These are phyloP conservation scores for Magallana nippona DNA, from an alignment of 2,888 invertebrate species.

Conservation along the genomic window DNA sequence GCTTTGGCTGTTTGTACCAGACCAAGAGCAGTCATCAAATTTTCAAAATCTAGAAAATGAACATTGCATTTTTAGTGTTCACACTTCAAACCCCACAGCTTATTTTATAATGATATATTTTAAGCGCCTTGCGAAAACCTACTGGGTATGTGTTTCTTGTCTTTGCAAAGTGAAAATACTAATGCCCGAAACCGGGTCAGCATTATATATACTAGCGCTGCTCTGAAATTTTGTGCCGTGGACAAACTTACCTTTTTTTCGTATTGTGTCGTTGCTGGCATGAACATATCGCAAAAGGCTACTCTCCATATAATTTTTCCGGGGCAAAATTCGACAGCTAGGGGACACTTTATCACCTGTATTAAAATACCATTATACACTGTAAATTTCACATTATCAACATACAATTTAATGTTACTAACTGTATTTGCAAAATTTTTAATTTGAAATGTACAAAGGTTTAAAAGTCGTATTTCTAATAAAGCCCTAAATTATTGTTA, in stretches of 20 bases:
- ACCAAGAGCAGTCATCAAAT: constrained; percentile 3
- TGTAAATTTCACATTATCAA: background rate
- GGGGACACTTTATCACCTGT: background rate
- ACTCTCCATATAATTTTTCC: background rate
- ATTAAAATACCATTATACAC: background rate
- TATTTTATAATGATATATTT: too few relatives aligned
- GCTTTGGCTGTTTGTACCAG: background rate
- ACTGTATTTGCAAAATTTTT: too few relatives aligned
- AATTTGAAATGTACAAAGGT: too few relatives aligned
- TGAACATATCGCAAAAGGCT: background rate
- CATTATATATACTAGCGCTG: too few relatives aligned
- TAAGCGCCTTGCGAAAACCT: too few relatives aligned
- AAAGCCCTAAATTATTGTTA: too few relatives aligned
- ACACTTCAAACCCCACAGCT: too few relatives aligned
- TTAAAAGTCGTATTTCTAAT: too few relatives aligned
- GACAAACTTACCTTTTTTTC: background rate
- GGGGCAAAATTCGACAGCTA: background rate
- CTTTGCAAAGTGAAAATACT: too few relatives aligned
- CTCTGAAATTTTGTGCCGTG: background rate
- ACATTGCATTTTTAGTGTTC: background rate
- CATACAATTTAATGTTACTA: too few relatives aligned
- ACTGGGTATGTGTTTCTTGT: too few relatives aligned
- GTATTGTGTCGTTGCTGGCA: constrained; percentile 5
- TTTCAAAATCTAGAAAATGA: background rate
- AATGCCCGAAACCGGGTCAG: too few relatives aligned